These are phyloP conservation scores for Pholis gunnellus DNA, from an alignment of 2,113 vertebrate species.

Conservation along the genomic window DNA sequence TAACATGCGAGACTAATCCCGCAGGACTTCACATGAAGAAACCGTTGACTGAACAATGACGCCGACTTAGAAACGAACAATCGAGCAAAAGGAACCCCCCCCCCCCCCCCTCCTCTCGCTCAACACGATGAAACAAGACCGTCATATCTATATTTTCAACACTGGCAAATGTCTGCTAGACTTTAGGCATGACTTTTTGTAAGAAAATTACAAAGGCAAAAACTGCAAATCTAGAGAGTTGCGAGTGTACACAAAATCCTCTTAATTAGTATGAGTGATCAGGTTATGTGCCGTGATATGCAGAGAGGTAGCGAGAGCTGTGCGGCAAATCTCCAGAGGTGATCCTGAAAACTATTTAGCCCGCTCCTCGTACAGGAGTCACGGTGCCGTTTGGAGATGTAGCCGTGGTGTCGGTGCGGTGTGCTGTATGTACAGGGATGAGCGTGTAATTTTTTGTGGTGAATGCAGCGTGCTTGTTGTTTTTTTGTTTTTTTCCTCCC, in stretches of 20 bases:
- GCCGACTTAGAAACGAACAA: constrained; percentile 68
- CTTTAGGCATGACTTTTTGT: constrained; percentile 82
- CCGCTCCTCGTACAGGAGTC: constrained; percentile 37
- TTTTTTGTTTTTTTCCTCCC: constrained; percentile 12
- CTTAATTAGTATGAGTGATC: constrained; percentile 71
- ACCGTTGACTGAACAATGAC: constrained; percentile 58
- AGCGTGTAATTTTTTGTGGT: constrained; percentile 73
- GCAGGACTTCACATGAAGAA: constrained; percentile 50
- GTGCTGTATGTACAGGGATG: constrained; percentile 83
- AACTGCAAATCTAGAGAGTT: constrained; percentile 74
- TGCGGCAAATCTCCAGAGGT: constrained; percentile 52
- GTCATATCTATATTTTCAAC: constrained; percentile 81
- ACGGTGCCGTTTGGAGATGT: constrained; percentile 47
- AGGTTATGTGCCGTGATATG: constrained; percentile 70
- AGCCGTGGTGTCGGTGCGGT: constrained; percentile 58
- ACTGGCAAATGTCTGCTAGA: constrained; percentile 79
- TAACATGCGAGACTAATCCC: constrained; percentile 48
- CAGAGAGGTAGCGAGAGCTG: constrained; percentile 68
- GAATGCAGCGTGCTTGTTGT: constrained; percentile 77
- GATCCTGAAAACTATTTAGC: constrained; percentile 50
- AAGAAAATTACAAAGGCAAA: constrained; percentile 78
- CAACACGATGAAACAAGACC: constrained; percentile 53
- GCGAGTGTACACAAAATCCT: constrained; percentile 68
- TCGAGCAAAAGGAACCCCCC: constrained; percentile 73
- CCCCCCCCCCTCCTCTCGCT: constrained; percentile 6